phyloP scores from a whole-genome alignment of 2,113 vertebrate species.

The Gobius niger region DNA sequence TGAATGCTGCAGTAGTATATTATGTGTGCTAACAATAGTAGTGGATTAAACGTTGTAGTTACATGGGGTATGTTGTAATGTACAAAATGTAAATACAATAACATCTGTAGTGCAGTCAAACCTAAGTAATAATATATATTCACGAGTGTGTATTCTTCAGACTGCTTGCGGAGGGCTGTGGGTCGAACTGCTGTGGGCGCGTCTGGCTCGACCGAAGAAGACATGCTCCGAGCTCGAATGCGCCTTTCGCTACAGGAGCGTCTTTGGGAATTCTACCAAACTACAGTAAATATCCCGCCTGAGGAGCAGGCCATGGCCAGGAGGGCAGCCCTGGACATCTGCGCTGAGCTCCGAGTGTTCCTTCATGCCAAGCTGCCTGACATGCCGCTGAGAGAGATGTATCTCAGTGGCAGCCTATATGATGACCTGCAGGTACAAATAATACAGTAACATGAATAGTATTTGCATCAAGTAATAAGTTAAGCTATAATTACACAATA shows the following conservation, averaged over 20 bases:
- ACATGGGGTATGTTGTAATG: not conserved
- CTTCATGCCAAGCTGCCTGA: conserved; percentile 92
- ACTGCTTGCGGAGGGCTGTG: conserved; percentile 58
- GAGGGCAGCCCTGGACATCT: conserved; percentile 94
- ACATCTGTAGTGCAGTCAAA: not conserved
- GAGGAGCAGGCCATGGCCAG: conserved; percentile 89
- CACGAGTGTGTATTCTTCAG: conserved; percentile 36
- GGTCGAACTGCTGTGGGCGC: conserved; percentile 60
- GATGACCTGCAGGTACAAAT: conserved; percentile 89
- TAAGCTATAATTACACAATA: not conserved
- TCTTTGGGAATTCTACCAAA: conserved; percentile 86
- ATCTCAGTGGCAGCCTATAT: conserved; percentile 94
- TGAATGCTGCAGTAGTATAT: too few species aligned
- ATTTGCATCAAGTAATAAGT: too few species aligned
- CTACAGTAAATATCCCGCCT: conserved; percentile 82
- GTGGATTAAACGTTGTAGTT: too few species aligned
- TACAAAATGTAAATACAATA: not conserved
- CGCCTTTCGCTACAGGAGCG: conserved; percentile 93
- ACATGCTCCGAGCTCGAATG: conserved; percentile 87
- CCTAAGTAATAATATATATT: not conserved
- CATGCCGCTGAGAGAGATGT: conserved; percentile 98
- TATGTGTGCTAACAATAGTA: too few species aligned
- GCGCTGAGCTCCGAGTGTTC: conserved; percentile 90
- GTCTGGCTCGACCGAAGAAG: conserved; percentile 70
- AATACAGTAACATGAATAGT: not conserved